Evolutionary conservation across 2,888 invertebrate species (phyloP).

Genomic region (Lamproptera curius): DNA sequence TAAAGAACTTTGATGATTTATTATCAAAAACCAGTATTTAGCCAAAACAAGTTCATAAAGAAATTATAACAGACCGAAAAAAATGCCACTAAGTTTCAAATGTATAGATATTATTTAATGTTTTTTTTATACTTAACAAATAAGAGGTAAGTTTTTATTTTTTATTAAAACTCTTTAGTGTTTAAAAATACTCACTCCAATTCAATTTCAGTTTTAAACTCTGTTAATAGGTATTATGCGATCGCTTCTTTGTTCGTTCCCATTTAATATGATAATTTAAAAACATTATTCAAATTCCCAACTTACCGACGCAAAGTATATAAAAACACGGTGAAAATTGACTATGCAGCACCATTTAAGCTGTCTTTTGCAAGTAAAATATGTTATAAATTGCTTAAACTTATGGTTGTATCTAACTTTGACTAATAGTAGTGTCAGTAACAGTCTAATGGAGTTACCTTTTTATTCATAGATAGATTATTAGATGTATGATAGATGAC

Average conservation of each 20-base stretch:
- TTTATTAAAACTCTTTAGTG: too few species aligned
- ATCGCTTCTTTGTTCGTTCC: not conserved
- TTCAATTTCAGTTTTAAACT: too few species aligned
- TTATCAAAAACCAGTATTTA: too few species aligned
- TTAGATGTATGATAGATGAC: not conserved
- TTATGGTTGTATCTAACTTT: conserved; percentile 4
- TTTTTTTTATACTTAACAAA: too few species aligned
- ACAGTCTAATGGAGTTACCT: not conserved
- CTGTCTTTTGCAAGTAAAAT: conserved; percentile 4
- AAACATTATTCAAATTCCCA: not conserved
- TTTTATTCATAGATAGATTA: not conserved
- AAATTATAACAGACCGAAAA: too few species aligned
- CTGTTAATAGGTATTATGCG: too few species aligned
- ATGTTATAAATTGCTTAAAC: conserved; percentile 7
- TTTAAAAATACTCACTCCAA: too few species aligned
- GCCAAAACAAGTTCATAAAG: too few species aligned
- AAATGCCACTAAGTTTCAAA: too few species aligned
- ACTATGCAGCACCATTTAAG: not conserved
- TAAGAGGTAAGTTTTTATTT: too few species aligned
- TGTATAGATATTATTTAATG: too few species aligned
- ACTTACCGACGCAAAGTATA: not conserved
- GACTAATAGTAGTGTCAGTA: conserved; percentile 1
- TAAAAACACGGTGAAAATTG: conserved; percentile 1
- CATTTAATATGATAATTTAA: not conserved
- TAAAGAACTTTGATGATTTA: too few species aligned